Evolutionary conservation across 92 coral and sea anemone genomes (phyloP).

Genomic region (Actinostola sp.): DNA sequence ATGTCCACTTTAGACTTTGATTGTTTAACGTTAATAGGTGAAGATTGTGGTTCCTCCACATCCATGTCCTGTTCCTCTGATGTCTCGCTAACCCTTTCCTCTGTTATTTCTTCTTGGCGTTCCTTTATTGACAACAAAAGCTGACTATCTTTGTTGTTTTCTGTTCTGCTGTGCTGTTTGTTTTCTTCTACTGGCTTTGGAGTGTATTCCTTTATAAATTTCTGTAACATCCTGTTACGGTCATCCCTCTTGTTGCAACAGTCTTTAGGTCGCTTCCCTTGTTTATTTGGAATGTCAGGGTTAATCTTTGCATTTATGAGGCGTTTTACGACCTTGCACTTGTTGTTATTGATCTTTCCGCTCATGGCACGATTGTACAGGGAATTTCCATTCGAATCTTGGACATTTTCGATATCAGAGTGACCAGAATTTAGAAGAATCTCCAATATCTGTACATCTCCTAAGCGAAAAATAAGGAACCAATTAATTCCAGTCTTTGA

Average conservation of each 20-base stretch:
- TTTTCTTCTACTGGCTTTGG: constrained; percentile 16
- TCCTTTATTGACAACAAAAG: not conserved
- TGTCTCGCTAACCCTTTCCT: not conserved
- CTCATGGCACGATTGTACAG: constrained; percentile 54
- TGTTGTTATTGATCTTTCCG: constrained; percentile 42
- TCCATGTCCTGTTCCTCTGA: not conserved
- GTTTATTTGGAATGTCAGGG: constrained; percentile 52
- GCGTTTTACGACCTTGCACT: constrained; percentile 46
- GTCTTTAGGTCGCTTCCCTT: constrained; percentile 36
- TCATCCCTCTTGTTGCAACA: constrained; percentile 27
- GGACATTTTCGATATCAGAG: constrained; percentile 39
- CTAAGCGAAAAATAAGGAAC: constrained; percentile 19
- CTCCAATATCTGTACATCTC: constrained; percentile 32
- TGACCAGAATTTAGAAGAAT: constrained; percentile 39
- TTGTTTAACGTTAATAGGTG: not conserved
- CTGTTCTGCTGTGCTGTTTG: not conserved
- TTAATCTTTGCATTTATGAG: constrained; percentile 58
- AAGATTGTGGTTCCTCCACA: not conserved
- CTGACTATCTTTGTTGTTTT: not conserved
- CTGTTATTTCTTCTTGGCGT: not conserved
- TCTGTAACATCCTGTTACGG: constrained; percentile 58
- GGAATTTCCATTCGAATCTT: constrained; percentile 45
- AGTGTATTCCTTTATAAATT: constrained; percentile 36
- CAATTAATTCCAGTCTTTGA: not conserved
- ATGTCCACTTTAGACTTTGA: not conserved